Conservation (phyloP, 2,888 invertebrate genomes). For the Linyphia triangularis region DNA sequence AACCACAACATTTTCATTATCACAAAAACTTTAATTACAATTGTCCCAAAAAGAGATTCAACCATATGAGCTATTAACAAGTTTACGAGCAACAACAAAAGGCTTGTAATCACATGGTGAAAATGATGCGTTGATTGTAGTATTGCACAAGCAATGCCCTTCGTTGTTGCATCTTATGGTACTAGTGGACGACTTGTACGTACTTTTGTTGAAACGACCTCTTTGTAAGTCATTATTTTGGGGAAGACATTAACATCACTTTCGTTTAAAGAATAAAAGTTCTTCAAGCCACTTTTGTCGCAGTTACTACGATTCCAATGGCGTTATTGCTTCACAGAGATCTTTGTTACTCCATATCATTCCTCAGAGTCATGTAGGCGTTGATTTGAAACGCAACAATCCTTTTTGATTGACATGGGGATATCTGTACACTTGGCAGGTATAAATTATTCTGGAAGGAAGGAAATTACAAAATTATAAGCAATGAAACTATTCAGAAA, state of each 20-base stretch:
- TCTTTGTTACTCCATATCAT: not conserved
- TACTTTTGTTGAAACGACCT: not conserved
- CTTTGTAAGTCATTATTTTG: not conserved
- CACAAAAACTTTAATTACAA: slow-evolving; percentile 65
- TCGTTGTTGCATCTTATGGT: not conserved
- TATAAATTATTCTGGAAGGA: slow-evolving; percentile 60
- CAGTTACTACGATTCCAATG: not conserved
- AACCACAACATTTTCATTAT: too few species aligned
- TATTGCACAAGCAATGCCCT: slow-evolving; percentile 26
- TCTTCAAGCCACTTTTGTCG: too few species aligned
- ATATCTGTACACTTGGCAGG: slow-evolving; percentile 69
- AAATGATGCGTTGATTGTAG: not conserved
- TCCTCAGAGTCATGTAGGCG: not conserved
- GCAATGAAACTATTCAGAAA: not conserved
- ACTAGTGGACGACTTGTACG: too few species aligned
- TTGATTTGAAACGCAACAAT: not conserved
- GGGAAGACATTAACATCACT: not conserved
- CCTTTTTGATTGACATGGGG: slow-evolving; percentile 40
- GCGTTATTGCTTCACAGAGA: not conserved
- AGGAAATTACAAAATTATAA: not conserved
- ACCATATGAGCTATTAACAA: slow-evolving; percentile 7
- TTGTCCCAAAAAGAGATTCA: slow-evolving; percentile 29
- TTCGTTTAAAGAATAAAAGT: too few species aligned
- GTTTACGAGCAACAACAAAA: slow-evolving; percentile 9
- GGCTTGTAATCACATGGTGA: not conserved